Percentiles rank a stretch among this genome's conserved stretches.
phyloP scores from a whole-genome alignment of 2,888 invertebrate genomes.

The Idaea biselata region DNA sequence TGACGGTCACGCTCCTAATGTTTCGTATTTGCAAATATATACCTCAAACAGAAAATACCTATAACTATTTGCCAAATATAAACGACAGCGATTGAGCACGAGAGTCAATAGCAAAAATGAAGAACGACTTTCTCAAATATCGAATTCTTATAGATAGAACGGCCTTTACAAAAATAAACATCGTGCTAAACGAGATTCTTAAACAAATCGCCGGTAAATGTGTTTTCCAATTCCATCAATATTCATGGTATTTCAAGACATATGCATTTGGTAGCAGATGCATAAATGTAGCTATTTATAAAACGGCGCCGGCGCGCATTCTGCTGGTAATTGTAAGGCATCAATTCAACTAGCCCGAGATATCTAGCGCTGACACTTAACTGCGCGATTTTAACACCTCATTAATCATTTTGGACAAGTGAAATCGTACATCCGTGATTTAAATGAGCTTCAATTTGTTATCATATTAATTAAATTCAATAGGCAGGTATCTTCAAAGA shows the following conservation, averaged over 20 bases:
- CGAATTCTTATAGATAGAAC: neutral
- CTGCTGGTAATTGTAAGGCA: constrained; percentile 26
- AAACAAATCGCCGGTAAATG: constrained; percentile 36
- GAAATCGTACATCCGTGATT: constrained; percentile 25
- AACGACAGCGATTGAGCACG: constrained; percentile 21
- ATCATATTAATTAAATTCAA: constrained; percentile 16
- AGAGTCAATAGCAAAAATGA: constrained; percentile 35
- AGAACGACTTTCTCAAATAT: constrained; percentile 51
- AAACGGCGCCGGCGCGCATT: constrained; percentile 18
- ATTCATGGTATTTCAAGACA: constrained; percentile 21
- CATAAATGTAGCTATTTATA: constrained; percentile 24
- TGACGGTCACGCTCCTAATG: neutral
- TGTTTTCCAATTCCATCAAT: constrained; percentile 30
- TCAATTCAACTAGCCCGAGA: constrained; percentile 28
- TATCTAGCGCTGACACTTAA: constrained; percentile 18
- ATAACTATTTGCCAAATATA: constrained; percentile 21
- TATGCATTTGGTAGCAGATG: constrained; percentile 16
- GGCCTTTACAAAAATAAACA: constrained; percentile 12
- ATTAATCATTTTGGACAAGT: constrained; percentile 39
- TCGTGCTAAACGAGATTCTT: constrained; percentile 32
- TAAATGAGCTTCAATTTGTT: constrained; percentile 27
- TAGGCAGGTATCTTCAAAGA: constrained; percentile 6
- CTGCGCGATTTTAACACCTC: constrained; percentile 38
- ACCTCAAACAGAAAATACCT: constrained; percentile 1
- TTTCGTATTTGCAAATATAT: constrained; percentile 1